Evolutionary conservation across 1,140 invertebrate genomes (phyloP).

Genomic region (Elysia chlorotica): DNA sequence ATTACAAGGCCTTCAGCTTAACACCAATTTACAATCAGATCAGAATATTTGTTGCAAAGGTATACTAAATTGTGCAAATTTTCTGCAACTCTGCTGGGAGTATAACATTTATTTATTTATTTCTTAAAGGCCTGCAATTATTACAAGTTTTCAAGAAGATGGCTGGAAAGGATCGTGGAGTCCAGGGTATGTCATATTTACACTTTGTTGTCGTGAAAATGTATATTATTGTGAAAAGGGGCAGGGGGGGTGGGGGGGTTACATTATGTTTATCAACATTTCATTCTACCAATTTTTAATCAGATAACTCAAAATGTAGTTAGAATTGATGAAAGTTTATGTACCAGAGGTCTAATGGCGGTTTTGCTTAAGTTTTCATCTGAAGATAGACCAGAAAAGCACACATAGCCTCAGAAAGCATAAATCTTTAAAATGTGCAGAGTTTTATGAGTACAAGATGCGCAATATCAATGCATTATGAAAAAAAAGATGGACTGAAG

Average conservation of each 20-base stretch:
- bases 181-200: constrained; percentile 30
- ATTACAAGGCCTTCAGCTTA: no score
- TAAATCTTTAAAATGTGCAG: no score
- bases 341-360: no score
- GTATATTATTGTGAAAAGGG: background rate
- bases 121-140: constrained; percentile 34
- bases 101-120: constrained; percentile 1
- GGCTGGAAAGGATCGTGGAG: constrained; percentile 35
- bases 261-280: background rate
- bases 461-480: no score
- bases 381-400: no score
- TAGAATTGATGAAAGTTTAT: background rate
- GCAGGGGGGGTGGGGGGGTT: background rate
- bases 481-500: no score
- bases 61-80: no score
- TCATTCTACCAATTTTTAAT: background rate
- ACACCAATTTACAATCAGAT: no score
- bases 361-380: no score
- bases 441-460: no score
- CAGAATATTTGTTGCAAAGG: no score
- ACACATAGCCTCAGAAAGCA: no score
- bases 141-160: constrained; percentile 38
- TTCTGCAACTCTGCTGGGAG: background rate
- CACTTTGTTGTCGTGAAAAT: background rate
- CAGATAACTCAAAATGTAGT: background rate